phyloP scores from a whole-genome alignment of 1,140 invertebrate genomes.

The Drosophila kepulauana region DNA sequence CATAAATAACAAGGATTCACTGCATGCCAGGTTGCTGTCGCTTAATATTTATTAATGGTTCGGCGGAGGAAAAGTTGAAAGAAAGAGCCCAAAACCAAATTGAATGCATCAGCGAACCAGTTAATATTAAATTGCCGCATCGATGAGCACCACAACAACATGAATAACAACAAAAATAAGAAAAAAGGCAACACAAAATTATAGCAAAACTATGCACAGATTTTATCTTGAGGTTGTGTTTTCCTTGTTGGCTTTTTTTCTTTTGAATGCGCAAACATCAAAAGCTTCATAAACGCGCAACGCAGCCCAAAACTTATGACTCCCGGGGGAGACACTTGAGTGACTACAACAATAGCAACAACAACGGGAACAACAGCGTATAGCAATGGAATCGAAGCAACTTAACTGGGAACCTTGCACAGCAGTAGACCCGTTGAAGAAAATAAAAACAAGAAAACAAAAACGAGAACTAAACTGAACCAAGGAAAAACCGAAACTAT shows the following conservation, averaged over 20 bases:
- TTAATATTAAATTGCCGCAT: constrained; percentile 80
- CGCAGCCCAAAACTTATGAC: constrained; percentile 61
- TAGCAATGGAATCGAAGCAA: constrained; percentile 30
- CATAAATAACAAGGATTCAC: constrained; percentile 31
- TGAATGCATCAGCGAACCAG: constrained; percentile 79
- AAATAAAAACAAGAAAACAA: constrained; percentile 14
- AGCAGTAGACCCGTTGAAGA: constrained; percentile 25
- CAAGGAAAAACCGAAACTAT: constrained; percentile 68
- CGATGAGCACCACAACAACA: constrained; percentile 56
- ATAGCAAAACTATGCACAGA: constrained; percentile 57
- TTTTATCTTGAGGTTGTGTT: constrained; percentile 45
- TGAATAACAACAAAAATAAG: constrained; percentile 36
- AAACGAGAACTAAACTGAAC: constrained; percentile 18
- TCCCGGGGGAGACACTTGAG: constrained; percentile 79
- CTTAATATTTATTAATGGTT: constrained; percentile 77
- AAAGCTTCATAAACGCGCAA: constrained; percentile 77
- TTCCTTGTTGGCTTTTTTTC: constrained; percentile 14
- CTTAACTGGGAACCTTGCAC: constrained; percentile 31
- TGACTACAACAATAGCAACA: constrained; percentile 61
- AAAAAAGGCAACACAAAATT: constrained; percentile 43
- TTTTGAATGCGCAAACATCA: constrained; percentile 62
- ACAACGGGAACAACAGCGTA: constrained; percentile 11
- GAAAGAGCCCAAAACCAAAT: constrained; percentile 48
- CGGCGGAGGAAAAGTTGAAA: constrained; percentile 25
- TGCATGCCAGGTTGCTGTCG: constrained; percentile 44